Percentiles rank a stretch among this genome's conserved stretches.
Conservation (phyloP, 1,140 invertebrate species). For the Rhopalosiphum padi region DNA sequence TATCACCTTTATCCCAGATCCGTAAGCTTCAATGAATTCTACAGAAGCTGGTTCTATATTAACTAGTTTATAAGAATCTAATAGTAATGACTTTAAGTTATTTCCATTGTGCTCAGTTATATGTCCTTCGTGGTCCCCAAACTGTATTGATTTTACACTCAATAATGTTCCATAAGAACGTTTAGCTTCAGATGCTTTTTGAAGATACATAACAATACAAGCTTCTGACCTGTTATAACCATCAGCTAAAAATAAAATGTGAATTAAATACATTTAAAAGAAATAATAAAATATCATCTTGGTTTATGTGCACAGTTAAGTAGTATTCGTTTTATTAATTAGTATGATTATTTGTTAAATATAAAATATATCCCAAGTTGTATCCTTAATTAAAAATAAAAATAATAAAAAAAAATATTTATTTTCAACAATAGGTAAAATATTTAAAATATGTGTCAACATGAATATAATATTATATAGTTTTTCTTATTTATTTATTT, state of each 20-base stretch:
- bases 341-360: not conserved
- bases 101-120: not conserved
- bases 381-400: not conserved
- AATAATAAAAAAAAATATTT: not conserved
- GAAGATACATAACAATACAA: slow-evolving; percentile 69
- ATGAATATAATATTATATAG: not conserved
- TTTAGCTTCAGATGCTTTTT: slow-evolving; percentile 66
- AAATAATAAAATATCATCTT: too few relatives aligned
- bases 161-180: slow-evolving; percentile 70
- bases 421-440: not conserved
- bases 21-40: slow-evolving; percentile 61
- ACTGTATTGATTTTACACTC: slow-evolving; percentile 67
- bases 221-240: slow-evolving; percentile 73
- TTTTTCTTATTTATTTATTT: not conserved
- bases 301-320: not conserved
- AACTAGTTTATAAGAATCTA: slow-evolving; percentile 59
- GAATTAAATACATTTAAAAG: not conserved
- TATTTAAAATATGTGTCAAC: not conserved
- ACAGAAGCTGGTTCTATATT: slow-evolving; percentile 68
- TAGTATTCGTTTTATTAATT: not conserved
- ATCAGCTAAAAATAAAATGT: slow-evolving; percentile 64
- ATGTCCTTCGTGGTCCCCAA: slow-evolving; percentile 68
- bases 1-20: slow-evolving; percentile 64
- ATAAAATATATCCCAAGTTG: not conserved
- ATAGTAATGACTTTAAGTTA: slow-evolving; percentile 40